Percentiles rank a stretch among this genome's conserved stretches.
Evolutionary conservation across 2,113 vertebrate genomes (phyloP).

Genomic region (Chlorodrepanis virens): DNA sequence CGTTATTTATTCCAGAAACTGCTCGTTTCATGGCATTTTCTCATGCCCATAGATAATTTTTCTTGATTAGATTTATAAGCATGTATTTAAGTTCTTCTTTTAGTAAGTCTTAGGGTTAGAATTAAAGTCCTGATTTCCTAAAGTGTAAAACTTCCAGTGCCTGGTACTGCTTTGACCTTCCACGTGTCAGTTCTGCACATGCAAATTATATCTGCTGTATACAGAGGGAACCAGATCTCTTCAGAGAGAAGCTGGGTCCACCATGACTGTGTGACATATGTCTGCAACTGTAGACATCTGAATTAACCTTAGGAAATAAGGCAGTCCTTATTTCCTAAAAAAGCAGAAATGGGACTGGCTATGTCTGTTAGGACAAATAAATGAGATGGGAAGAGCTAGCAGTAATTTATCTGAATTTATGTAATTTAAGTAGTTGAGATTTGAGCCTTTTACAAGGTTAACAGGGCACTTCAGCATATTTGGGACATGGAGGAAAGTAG

Average conservation of each 20-base stretch:
- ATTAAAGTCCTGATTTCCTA: neutral
- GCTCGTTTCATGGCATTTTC: neutral
- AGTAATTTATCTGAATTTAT: neutral
- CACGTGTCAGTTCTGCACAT: rapidly evolving
- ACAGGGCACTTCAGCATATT: neutral
- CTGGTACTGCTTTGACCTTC: neutral
- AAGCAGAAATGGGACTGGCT: neutral
- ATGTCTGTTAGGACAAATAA: neutral
- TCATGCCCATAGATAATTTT: neutral
- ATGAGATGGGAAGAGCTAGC: neutral
- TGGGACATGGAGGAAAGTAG: neutral
- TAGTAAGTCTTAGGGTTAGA: neutral
- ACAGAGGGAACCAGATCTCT: neutral
- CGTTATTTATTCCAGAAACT: neutral
- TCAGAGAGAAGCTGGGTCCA: neutral
- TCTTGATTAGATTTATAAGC: neutral
- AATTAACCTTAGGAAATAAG: neutral
- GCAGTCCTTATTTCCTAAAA: too few relatives aligned
- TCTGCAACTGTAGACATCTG: neutral
- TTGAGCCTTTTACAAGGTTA: neutral
- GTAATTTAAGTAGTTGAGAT: neutral
- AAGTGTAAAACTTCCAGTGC: neutral
- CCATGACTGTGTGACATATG: too few relatives aligned
- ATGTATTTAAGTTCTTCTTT: neutral
- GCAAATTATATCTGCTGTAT: neutral